Conservation (phyloP, 2,113 vertebrate genomes). For the Prinia subflava region DNA sequence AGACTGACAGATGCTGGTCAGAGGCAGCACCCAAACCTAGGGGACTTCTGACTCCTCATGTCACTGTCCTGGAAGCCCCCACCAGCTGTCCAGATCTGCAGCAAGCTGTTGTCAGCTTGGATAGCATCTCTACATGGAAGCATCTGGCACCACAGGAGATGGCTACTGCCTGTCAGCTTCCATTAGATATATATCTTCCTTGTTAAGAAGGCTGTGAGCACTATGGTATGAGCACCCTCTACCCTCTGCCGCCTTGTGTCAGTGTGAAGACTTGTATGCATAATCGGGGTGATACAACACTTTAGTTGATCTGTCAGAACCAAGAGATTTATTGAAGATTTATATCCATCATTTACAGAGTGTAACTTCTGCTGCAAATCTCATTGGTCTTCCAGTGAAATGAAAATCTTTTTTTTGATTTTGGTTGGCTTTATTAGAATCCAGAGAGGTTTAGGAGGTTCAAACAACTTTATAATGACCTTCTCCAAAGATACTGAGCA, state of each 20-base stretch:
- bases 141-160: rapidly evolving
- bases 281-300: neutral
- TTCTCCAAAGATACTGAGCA: neutral
- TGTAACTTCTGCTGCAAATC: neutral
- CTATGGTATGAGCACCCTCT: neutral
- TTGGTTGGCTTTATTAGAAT: neutral
- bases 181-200: neutral
- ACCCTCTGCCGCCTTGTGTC: neutral
- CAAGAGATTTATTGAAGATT: neutral
- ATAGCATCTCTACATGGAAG: rapidly evolving
- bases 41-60: neutral
- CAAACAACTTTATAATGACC: neutral
- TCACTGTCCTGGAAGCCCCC: neutral
- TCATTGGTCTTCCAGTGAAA: neutral
- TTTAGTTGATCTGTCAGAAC: neutral
- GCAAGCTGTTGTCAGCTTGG: rapidly evolving
- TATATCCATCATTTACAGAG: neutral
- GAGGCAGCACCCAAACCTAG: neutral
- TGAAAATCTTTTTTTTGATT: neutral
- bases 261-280: neutral
- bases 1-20: rapidly evolving
- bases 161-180: rapidly evolving
- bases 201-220: rapidly evolving
- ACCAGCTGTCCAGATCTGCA: rapidly evolving
- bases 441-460: neutral